Percentiles rank a stretch among this genome's conserved stretches.
These are phyloP conservation scores for Cheilosia grossa DNA, from an alignment of 2,888 invertebrate genomes.

Conservation along the genomic window DNA sequence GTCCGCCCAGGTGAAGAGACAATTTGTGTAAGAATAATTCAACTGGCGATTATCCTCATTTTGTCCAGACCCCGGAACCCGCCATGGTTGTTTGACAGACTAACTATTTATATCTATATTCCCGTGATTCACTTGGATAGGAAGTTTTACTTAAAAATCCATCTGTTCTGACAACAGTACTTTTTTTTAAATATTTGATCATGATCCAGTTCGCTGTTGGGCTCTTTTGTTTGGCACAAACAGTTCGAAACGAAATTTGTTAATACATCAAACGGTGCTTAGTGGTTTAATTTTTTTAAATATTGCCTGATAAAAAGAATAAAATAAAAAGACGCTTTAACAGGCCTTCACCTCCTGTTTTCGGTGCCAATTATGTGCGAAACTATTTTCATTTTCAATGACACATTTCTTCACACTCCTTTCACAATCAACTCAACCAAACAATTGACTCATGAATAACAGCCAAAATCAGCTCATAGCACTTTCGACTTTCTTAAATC, in stretches of 20 bases:
- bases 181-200: no score
- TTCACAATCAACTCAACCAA: slow-evolving; percentile 1
- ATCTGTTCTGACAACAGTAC: no score
- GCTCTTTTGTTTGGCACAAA: not conserved
- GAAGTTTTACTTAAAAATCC: no score
- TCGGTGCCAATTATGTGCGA: not conserved
- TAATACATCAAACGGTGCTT: not conserved
- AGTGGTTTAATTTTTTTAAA: not conserved
- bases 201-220: not conserved
- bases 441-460: slow-evolving; percentile 36
- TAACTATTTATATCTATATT: no score
- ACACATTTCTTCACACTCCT: not conserved
- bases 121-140: no score
- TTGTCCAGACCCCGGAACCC: no score
- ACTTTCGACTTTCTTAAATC: slow-evolving; percentile 63
- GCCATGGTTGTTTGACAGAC: no score
- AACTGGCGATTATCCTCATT: no score
- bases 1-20: no score
- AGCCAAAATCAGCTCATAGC: not conserved
- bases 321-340: no score
- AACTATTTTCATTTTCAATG: slow-evolving; percentile 23
- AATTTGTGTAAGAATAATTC: no score
- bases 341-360: no score
- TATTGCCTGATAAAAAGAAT: not conserved
- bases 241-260: not conserved